phyloP scores from a whole-genome alignment of 2,113 vertebrate species.

The Nothoprocta pentlandii region DNA sequence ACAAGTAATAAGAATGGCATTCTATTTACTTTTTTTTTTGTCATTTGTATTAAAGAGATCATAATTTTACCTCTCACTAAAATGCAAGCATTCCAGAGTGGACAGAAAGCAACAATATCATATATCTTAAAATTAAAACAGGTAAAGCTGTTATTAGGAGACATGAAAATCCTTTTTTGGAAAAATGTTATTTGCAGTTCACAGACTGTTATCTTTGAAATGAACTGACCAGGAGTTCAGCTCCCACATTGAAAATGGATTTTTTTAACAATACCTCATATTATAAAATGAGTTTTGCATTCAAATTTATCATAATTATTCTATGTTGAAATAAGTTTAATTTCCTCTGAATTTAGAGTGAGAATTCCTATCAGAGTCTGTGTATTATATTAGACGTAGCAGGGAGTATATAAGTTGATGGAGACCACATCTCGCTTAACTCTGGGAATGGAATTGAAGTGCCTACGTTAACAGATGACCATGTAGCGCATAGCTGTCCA shows the following conservation, averaged over 20 bases:
- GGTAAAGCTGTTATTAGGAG: neutral
- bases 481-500: neutral
- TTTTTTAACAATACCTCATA: neutral
- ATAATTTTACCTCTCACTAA: neutral
- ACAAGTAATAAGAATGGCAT: neutral
- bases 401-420: neutral
- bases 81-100: neutral
- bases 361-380: neutral
- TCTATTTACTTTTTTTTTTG: neutral
- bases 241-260: neutral
- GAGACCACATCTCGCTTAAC: neutral
- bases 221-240: neutral
- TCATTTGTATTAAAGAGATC: neutral
- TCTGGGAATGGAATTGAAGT: neutral
- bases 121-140: neutral
- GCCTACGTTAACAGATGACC: neutral
- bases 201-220: constrained; percentile 10
- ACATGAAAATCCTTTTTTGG: neutral
- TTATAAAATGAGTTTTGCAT: constrained; percentile 13
- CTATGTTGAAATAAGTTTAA: neutral
- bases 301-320: neutral
- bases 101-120: neutral
- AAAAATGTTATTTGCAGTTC: neutral
- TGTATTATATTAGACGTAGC: neutral
- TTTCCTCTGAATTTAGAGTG: neutral